Base-by-base conservation (phyloP, 2,888 invertebrate genomes). In the Sesia apiformis region DNA sequence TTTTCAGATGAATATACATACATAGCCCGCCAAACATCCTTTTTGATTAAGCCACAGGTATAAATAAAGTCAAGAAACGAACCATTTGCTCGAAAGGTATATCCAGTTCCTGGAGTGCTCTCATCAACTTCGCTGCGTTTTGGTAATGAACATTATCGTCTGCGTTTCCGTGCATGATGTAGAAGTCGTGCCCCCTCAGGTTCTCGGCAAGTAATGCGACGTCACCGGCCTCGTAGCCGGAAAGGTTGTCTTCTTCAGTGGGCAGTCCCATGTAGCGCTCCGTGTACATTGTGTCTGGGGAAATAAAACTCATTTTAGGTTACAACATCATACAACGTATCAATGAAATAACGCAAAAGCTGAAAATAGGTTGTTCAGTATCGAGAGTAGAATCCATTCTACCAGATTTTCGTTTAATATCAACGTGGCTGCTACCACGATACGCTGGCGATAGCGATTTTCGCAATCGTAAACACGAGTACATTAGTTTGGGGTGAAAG, bases 201-300 rank as follows among this genome's bases (percentile, higher is more conserved):
- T 93, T 92, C 4, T 93, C 91, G 0, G 92, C 92, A 4, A 92
- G 81, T 38, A 91, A 82, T 0, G 93, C 93, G 8, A 97, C 92
- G 80, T 96, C 95, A 52, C 95, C 93, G 0, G 90, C 91, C 53
- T 93, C 85, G 79, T 97, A 97, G 39, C 94, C 94, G 0, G 73
- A 58, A 41, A 92, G 69, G 77, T 97, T 96, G 72, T 96, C 96
- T 3, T 92, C 91, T 1, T 68, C 71, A 0, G 92, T 93, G 0
- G 96, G 96, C 50, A 94, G 79, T 0, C 96, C 97, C 98, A 98
- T 98, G 80, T 94, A 97, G 5, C 98, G 91, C 76, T 98, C 98
- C 0, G 98, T 97, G 79, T 98, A 98, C 69, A 97, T 96, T 0
- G 98, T 94, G 76, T 98, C 97, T 98, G 67, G 4, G 66, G 56